A percentile compares a stretch with the other conserved stretches of the same genome.
phyloP scores from a whole-genome alignment of 2,888 invertebrate genomes.

The Conops quadrifasciatus region DNA sequence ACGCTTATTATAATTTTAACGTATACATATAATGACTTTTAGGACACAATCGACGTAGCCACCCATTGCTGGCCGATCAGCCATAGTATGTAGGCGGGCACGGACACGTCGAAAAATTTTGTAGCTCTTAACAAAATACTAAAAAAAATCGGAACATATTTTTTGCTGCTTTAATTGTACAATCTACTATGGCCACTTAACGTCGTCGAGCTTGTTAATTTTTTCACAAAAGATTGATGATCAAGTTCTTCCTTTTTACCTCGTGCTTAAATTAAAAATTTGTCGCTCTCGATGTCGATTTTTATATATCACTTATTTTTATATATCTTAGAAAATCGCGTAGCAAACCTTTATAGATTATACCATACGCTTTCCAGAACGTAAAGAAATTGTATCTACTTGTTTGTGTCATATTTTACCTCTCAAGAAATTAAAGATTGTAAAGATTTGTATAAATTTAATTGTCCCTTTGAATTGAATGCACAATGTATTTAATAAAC shows the following conservation, averaged over 20 bases:
- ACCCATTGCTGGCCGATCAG: too few species aligned
- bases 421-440: background rate
- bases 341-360: background rate
- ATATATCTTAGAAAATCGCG: too few species aligned
- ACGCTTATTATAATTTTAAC: constrained; percentile 6
- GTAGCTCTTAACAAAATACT: too few species aligned
- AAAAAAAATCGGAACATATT: too few species aligned
- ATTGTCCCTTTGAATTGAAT: background rate
- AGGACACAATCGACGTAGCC: background rate
- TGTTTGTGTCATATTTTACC: background rate
- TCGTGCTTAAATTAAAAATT: background rate
- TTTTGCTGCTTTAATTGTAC: too few species aligned
- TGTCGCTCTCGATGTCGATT: background rate
- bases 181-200: too few species aligned
- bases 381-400: background rate
- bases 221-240: background rate
- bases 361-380: background rate
- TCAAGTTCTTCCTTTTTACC: constrained; percentile 6
- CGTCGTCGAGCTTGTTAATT: too few species aligned
- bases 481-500: constrained; percentile 13
- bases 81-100: too few species aligned
- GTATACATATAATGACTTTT: background rate
- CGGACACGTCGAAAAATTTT: too few species aligned
- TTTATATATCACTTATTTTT: background rate
- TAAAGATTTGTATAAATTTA: background rate